Evolutionary conservation across 2,888 invertebrate species (phyloP).

Genomic region (Coremacera marginata): DNA sequence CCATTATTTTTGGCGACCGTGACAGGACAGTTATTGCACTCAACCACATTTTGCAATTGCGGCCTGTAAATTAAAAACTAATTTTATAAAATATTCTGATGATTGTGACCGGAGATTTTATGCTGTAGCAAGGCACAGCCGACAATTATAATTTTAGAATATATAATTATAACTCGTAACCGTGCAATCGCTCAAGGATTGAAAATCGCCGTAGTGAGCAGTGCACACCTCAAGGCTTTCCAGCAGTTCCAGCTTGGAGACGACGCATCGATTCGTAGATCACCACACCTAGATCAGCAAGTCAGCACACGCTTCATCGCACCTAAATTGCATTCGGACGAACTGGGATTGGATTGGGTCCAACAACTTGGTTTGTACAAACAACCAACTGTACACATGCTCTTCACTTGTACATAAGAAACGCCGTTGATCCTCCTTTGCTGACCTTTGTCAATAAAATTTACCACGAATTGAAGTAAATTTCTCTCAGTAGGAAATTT

Average conservation of each 20-base stretch:
- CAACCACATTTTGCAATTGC: background rate
- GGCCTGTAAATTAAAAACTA: background rate
- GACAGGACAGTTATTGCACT: background rate
- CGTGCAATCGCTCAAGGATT: background rate
- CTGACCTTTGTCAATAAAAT: background rate
- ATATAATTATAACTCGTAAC: background rate
- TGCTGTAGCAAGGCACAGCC: background rate
- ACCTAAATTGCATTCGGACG: background rate
- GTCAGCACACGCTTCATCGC: background rate
- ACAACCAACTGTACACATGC: background rate
- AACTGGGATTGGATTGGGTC: background rate
- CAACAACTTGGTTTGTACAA: background rate
- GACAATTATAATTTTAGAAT: background rate
- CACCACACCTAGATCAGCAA: constrained; percentile 3
- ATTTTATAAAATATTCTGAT: background rate
- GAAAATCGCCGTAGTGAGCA: background rate
- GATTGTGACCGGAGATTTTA: constrained; percentile 1
- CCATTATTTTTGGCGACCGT: background rate
- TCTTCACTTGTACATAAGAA: background rate
- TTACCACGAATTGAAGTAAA: background rate
- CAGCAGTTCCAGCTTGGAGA: constrained; percentile 3
- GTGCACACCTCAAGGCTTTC: constrained; percentile 3
- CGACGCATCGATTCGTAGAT: background rate
- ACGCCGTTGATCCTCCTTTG: background rate
- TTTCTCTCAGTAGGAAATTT: background rate